Evolutionary conservation across 1,140 invertebrate species (phyloP).

Genomic region (Meloidogyne floridensis): DNA sequence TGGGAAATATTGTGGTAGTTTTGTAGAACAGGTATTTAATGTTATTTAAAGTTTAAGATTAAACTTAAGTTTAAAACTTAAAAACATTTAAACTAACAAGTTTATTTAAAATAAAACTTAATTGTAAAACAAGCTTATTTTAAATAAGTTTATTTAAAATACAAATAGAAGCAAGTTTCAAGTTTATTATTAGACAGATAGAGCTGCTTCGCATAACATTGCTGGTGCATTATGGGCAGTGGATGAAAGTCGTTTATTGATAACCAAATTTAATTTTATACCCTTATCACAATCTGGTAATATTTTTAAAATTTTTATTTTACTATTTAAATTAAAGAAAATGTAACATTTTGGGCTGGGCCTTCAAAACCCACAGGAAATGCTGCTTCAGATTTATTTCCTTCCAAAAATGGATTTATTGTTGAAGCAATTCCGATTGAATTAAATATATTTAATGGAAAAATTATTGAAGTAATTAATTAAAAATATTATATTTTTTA

Average conservation of each 20-base stretch:
- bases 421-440: slow-evolving; percentile 52
- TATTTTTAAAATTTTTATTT: slow-evolving; percentile 18
- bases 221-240: slow-evolving; percentile 62
- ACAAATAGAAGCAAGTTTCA: too few species aligned
- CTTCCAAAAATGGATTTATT: slow-evolving; percentile 60
- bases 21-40: slow-evolving; percentile 44
- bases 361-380: slow-evolving; percentile 48
- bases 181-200: slow-evolving; percentile 5
- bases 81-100: too few species aligned
- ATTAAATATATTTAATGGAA: slow-evolving; percentile 49
- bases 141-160: too few species aligned
- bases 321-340: slow-evolving; percentile 54
- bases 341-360: slow-evolving; percentile 63
- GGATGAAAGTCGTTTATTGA: slow-evolving; percentile 56
- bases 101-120: too few species aligned
- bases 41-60: too few species aligned
- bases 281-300: slow-evolving; percentile 43
- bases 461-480: neutral
- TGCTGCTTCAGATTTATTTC: slow-evolving; percentile 51
- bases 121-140: too few species aligned
- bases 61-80: too few species aligned
- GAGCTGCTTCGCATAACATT: slow-evolving; percentile 39
- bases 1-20: slow-evolving; percentile 61
- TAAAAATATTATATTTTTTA: too few species aligned
- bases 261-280: slow-evolving; percentile 63